Evolutionary conservation across 2,888 invertebrate species (phyloP).

Genomic region (Eupithecia vulgata): DNA sequence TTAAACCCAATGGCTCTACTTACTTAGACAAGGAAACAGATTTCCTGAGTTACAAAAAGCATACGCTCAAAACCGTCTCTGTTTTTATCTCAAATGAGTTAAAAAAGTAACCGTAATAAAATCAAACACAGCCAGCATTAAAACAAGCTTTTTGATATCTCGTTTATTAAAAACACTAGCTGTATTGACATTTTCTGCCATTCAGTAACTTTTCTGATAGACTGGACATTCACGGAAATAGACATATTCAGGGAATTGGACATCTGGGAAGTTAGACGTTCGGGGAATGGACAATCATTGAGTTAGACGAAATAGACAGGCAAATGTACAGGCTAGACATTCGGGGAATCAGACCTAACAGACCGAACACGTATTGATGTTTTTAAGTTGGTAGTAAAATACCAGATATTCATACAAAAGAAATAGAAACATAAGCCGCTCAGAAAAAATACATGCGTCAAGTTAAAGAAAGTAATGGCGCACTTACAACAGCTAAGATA

Average conservation of each 20-base stretch:
- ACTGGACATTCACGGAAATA: too few relatives aligned
- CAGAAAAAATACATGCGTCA: background rate
- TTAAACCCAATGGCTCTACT: too few relatives aligned
- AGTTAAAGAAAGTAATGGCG: background rate
- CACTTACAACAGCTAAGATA: background rate
- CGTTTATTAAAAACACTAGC: background rate
- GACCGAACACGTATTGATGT: too few relatives aligned
- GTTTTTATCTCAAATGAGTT: background rate
- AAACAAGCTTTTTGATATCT: background rate
- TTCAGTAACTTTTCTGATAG: too few relatives aligned
- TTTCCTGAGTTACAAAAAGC: background rate
- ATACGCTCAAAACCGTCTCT: background rate
- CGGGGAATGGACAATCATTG: too few relatives aligned
- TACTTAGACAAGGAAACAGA: background rate
- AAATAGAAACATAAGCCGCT: background rate
- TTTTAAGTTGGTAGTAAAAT: background rate
- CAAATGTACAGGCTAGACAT: too few relatives aligned
- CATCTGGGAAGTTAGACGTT: too few relatives aligned
- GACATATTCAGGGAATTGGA: too few relatives aligned
- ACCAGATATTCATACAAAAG: background rate
- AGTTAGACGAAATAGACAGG: too few relatives aligned
- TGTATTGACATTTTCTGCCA: background rate
- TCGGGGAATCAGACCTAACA: too few relatives aligned
- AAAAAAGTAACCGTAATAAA: background rate
- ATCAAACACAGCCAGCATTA: background rate